Conservation (phyloP, 2,797 vertebrate species). For the Gambelia wislizenii region DNA sequence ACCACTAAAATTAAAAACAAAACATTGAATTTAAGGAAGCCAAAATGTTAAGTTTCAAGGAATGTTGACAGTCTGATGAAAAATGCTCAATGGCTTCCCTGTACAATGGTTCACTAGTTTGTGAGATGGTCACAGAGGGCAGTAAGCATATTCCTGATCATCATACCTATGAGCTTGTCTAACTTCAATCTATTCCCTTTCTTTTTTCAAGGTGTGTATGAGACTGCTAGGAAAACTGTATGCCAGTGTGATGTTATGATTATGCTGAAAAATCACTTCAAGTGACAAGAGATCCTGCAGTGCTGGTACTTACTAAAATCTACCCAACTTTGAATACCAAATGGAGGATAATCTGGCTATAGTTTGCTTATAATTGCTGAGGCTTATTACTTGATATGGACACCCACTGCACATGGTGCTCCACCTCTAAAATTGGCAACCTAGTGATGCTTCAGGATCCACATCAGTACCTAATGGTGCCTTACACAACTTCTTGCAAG, state of each 20-base stretch:
- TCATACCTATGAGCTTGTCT: neutral
- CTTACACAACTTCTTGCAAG: slow-evolving; percentile 38
- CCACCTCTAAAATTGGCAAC: neutral
- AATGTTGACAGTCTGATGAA: neutral
- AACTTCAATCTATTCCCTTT: neutral
- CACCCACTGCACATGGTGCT: neutral
- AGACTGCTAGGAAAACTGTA: neutral
- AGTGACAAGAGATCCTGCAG: neutral
- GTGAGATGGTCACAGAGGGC: neutral
- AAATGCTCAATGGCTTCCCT: neutral
- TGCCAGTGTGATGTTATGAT: neutral
- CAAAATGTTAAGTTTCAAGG: neutral
- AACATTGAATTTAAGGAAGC: neutral
- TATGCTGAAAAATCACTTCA: neutral
- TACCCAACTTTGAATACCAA: neutral
- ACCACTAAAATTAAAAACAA: neutral
- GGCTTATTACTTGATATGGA: neutral
- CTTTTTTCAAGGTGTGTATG: neutral
- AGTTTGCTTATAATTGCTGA: too few relatives aligned
- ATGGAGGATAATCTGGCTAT: neutral
- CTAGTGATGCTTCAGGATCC: neutral
- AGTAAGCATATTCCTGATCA: neutral
- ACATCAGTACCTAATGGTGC: neutral
- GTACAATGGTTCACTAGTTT: neutral
- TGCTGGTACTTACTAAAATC: neutral